A percentile compares a stretch with the other conserved stretches of the same genome.
Evolutionary conservation across 2,113 vertebrate species (phyloP).

Genomic region (Zosterops borbonicus): DNA sequence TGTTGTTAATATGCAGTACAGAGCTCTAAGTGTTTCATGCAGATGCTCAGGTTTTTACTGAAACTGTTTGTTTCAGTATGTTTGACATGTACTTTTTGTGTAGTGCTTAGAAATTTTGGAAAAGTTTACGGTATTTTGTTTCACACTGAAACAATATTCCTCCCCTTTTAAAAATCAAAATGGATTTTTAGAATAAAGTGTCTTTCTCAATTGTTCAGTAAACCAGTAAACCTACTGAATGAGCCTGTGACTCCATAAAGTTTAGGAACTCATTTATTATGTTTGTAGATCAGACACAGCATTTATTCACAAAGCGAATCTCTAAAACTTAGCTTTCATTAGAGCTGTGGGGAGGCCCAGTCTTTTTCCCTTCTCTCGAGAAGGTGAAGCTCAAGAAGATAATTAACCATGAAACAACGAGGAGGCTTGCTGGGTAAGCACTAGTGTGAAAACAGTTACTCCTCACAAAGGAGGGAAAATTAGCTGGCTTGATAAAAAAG

Average conservation of each 20-base stretch:
- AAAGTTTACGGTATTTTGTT: neutral
- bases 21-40: neutral
- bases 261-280: constrained; percentile 77
- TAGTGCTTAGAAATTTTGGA: neutral
- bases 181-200: neutral
- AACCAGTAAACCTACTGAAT: constrained; percentile 61
- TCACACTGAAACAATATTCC: neutral
- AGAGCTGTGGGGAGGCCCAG: constrained; percentile 65
- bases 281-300: constrained; percentile 66
- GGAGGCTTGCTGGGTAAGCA: constrained; percentile 81
- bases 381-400: constrained; percentile 81
- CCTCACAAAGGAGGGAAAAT: constrained; percentile 83
- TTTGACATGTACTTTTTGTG: neutral
- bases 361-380: constrained; percentile 41
- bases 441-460: constrained; percentile 83
- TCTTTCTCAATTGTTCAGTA: constrained; percentile 53
- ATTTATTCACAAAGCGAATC: constrained; percentile 73
- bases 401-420: constrained; percentile 83
- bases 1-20: neutral
- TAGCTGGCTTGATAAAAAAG: constrained; percentile 81
- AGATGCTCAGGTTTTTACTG: neutral
- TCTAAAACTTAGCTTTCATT: constrained; percentile 74
- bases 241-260: constrained; percentile 70
- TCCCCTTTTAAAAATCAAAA: neutral
- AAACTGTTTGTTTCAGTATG: neutral